phyloP scores from a whole-genome alignment of 1,140 invertebrate species.

The Penaeus japonicus region DNA sequence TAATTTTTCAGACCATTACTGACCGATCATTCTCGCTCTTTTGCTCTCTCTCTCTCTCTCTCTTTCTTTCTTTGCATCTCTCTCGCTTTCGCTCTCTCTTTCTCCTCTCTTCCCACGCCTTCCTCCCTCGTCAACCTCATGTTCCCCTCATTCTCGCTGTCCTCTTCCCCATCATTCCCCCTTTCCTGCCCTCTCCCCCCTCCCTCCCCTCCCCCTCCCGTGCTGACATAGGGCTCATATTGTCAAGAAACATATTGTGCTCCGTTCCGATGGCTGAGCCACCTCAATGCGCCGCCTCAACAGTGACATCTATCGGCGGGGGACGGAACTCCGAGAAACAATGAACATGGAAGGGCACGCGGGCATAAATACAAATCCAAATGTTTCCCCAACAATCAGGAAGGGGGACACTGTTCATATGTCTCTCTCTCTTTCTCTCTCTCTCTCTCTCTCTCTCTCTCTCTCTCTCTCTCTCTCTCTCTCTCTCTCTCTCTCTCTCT shows the following conservation, averaged over 20 bases:
- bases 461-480: too few relatives aligned
- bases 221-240: slow-evolving; percentile 51
- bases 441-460: too few relatives aligned
- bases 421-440: background rate
- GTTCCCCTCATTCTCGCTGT: background rate
- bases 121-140: background rate
- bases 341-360: slow-evolving; percentile 42
- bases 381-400: slow-evolving; percentile 41
- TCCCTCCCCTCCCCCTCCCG: background rate
- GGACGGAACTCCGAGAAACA: slow-evolving; percentile 47
- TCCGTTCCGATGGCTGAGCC: slow-evolving; percentile 37
- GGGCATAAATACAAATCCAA: slow-evolving; percentile 51
- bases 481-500: too few relatives aligned
- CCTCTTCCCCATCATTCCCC: background rate
- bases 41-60: too few relatives aligned
- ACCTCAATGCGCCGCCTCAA: slow-evolving; percentile 49
- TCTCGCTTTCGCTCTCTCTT: background rate
- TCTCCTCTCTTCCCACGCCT: background rate
- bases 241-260: slow-evolving; percentile 53
- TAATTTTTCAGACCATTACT: too few relatives aligned
- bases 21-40: too few relatives aligned
- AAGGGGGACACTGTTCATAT: slow-evolving; percentile 16
- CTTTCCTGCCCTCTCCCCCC: background rate
- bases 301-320: slow-evolving; percentile 49
- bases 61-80: too few relatives aligned